Conservation (phyloP, 1,140 invertebrate species). For the Bombus waltoni region DNA sequence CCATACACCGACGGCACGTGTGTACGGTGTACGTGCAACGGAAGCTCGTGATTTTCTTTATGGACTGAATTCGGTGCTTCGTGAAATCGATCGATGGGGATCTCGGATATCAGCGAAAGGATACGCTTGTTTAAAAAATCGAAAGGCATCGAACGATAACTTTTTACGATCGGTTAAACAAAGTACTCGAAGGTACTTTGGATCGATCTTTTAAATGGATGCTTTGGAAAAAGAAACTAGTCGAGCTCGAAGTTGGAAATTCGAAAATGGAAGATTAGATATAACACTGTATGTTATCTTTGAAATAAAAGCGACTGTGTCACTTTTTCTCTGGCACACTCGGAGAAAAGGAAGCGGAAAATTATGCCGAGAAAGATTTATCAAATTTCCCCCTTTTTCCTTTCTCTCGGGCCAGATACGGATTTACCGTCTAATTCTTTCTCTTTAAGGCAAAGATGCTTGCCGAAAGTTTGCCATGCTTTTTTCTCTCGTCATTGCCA, state of each 20-base stretch:
- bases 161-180: not conserved
- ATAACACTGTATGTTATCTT: not conserved
- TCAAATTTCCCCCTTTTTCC: not conserved
- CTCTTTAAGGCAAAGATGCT: not conserved
- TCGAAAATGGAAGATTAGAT: not conserved
- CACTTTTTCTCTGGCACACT: constrained; percentile 1
- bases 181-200: not conserved
- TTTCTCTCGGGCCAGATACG: not conserved
- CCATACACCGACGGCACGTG: constrained; percentile 25
- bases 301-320: constrained; percentile 4
- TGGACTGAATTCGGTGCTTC: not conserved
- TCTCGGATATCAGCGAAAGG: too few relatives aligned
- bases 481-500: not conserved
- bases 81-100: not conserved
- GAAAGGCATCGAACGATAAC: not conserved
- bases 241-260: not conserved
- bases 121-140: not conserved
- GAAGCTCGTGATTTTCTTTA: constrained; percentile 10
- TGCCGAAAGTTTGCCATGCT: not conserved
- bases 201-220: not conserved
- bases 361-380: constrained; percentile 3
- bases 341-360: not conserved
- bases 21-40: constrained; percentile 2
- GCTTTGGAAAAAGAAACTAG: not conserved
- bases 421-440: not conserved